phyloP scores from a whole-genome alignment of 2,113 vertebrate species.

The Gadus chalcogrammus region DNA sequence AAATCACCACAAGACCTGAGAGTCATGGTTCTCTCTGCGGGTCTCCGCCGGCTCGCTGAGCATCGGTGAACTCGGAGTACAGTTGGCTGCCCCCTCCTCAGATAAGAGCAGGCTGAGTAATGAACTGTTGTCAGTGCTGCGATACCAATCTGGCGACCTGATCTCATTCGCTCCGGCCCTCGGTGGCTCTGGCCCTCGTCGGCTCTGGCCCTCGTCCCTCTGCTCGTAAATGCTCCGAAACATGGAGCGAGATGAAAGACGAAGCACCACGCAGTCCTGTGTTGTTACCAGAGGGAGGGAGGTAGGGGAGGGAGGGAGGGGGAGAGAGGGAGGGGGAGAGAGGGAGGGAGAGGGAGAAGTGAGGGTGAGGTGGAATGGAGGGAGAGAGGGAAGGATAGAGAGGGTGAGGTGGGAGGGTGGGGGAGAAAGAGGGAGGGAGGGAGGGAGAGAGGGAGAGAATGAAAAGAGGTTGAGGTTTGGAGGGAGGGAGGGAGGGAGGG shows the following conservation, averaged over 20 bases:
- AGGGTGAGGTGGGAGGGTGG: background rate
- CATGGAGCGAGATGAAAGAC: conserved; percentile 45
- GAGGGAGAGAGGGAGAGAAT: too few relatives aligned
- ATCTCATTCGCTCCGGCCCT: conserved; percentile 41
- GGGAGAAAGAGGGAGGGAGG: background rate
- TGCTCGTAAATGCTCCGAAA: conserved; percentile 42
- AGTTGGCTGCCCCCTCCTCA: background rate
- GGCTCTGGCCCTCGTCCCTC: conserved; percentile 12
- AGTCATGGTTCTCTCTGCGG: too few relatives aligned
- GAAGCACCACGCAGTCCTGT: conserved; percentile 22
- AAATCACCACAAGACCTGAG: too few relatives aligned
- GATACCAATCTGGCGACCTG: conserved; percentile 41
- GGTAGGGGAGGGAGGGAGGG: background rate
- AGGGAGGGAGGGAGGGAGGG: too few relatives aligned
- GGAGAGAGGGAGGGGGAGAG: too few relatives aligned
- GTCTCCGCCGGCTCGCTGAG: background rate
- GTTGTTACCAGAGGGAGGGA: background rate
- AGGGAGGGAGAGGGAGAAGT: background rate
- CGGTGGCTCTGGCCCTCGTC: background rate
- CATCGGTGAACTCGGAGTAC: background rate
- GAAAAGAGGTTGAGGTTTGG: too few relatives aligned
- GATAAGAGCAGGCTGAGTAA: conserved; percentile 46
- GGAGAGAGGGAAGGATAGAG: too few relatives aligned
- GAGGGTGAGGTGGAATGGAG: background rate
- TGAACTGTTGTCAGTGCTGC: conserved; percentile 34